These are phyloP conservation scores for Latrodectus elegans DNA, from an alignment of 2,888 invertebrate genomes.

Conservation along the genomic window DNA sequence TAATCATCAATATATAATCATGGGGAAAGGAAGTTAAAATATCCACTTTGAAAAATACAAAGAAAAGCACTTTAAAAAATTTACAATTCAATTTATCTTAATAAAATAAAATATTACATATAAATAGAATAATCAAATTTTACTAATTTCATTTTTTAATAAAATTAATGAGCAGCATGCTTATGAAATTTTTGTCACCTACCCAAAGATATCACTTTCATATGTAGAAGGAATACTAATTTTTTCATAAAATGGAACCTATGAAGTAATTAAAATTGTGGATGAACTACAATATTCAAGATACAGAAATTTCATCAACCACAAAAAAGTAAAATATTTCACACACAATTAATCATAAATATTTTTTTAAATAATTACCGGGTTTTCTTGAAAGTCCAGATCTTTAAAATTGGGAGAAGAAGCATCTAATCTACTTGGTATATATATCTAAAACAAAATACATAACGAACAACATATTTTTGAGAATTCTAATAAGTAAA, in stretches of 20 bases:
- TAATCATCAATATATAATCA: no score
- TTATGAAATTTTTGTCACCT: conserved; percentile 42
- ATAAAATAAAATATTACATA: no score
- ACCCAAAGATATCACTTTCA: conserved; percentile 77
- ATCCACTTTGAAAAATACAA: no score
- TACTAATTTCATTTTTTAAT: no score
- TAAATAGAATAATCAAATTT: no score
- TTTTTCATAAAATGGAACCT: conserved; percentile 60
- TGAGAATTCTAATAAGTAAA: neutral
- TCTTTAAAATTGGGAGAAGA: conserved; percentile 69
- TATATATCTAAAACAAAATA: conserved; percentile 78
- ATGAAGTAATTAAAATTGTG: neutral
- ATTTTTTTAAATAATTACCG: neutral
- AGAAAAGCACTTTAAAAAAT: no score
- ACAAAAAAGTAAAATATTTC: neutral
- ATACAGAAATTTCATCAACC: neutral
- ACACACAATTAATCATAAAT: neutral
- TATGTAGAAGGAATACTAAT: conserved; percentile 75
- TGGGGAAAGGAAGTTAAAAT: no score
- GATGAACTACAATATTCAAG: neutral
- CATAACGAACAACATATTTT: conserved; percentile 4
- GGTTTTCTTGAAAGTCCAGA: conserved; percentile 3
- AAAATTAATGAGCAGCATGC: no score
- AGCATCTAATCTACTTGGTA: conserved; percentile 79
- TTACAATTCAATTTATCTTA: no score